These are phyloP conservation scores for Chaetophractus vellerosus DNA, from an alignment of 2,797 vertebrate genomes.

Conservation along the genomic window DNA sequence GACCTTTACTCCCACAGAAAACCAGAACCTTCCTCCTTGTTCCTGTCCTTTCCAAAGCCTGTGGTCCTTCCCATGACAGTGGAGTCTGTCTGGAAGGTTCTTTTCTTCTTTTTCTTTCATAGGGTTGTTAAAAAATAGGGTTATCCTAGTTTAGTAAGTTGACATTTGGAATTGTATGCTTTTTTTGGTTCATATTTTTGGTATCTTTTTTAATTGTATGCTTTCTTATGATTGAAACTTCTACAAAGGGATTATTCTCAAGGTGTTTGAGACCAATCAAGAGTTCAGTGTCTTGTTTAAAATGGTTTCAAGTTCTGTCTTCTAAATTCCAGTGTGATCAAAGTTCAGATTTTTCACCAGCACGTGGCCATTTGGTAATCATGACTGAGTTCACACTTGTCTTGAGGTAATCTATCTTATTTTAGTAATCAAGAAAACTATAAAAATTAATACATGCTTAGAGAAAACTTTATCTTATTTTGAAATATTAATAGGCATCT, in stretches of 20 bases:
- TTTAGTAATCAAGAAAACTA: not conserved
- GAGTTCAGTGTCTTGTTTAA: not conserved
- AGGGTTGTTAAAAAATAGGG: not conserved
- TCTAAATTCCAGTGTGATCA: not conserved
- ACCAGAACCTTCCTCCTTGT: accelerated
- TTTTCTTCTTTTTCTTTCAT: not conserved
- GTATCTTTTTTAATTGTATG: too few species aligned
- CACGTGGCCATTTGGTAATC: not conserved
- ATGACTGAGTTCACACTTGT: not conserved
- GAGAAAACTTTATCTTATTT: not conserved
- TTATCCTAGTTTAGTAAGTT: not conserved
- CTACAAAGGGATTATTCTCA: not conserved
- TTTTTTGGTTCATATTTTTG: too few species aligned
- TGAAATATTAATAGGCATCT: not conserved
- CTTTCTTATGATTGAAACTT: not conserved
- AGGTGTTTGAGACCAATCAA: not conserved
- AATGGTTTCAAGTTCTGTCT: slow-evolving; percentile 6
- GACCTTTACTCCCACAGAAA: not conserved
- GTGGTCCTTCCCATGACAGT: accelerated
- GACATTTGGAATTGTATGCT: not conserved
- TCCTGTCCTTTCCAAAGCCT: not conserved
- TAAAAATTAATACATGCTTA: not conserved
- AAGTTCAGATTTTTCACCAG: not conserved
- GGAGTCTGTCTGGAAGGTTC: not conserved
- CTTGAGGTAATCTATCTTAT: not conserved